Evolutionary conservation across 2,797 vertebrate genomes (phyloP), one percentile per base, ranked within the genome.

Genomic region (Euphonia xanthogaster): DNA sequence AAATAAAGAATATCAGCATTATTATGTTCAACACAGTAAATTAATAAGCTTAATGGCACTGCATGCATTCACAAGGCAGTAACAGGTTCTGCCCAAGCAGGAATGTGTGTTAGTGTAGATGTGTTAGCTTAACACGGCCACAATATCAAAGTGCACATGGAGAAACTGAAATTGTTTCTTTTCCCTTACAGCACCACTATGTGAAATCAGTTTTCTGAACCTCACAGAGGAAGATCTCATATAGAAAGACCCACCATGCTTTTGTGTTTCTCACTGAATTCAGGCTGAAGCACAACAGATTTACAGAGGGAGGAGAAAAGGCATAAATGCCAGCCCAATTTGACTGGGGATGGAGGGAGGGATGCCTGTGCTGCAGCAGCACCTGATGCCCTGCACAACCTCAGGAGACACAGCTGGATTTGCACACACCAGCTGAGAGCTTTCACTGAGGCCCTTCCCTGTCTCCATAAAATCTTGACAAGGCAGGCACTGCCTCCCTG

Each of bases 341-440:
- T 45, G 51, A 58, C 25, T 4, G 2, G n/a, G 39, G 47, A 44
- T 40, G 45, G 20, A 55, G 66, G 42, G 20, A 53, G 53, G 28
- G 47, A 77, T 30, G 24, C 18, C 65, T 1, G 0, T 5, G 23
- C 3, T 54, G 42, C 67, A 80, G 51, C 31, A 62, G 57, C 81
- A 80, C 7, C 14, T 21, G 6, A 27, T 42, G 40, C 44, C n/a
- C 40, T 24, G 18, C 2, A 8, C 57, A 51, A 4, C 37, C 28
- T 55, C 85, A 11, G 1, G 1, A 85, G 42, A 33, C 3, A 0
- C 0, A 5, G 42, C 45, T 83, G 50, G 70, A 19, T 54, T 24
- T 65, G 35, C 16, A 77, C 40, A n/a, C 21, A 9, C 12, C 27
- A 30, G 57, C 53, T 53, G 18, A n/a, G 4, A 68, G 44, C 37